Evolutionary conservation across 2,888 invertebrate genomes (phyloP).

Genomic region (Nephrocerus scutellatus): DNA sequence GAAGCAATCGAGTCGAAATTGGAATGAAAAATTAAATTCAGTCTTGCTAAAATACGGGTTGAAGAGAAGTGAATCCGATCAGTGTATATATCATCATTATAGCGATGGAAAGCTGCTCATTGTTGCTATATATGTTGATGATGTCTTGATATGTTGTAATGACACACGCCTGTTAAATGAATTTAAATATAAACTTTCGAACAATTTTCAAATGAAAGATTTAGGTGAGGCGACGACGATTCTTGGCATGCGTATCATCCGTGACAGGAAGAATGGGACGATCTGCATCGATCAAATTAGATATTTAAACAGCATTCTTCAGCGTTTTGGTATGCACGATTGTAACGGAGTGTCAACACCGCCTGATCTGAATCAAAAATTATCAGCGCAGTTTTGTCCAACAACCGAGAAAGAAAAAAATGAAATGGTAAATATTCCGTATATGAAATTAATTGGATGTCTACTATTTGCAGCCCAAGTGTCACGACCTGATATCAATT

Average conservation of each 20-base stretch:
- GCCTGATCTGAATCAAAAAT: constrained; percentile 19
- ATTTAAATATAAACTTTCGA: too few relatives aligned
- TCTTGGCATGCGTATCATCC: too few relatives aligned
- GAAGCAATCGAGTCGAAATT: constrained; percentile 20
- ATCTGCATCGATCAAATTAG: not conserved
- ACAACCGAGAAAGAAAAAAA: constrained; percentile 13
- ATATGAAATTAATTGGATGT: constrained; percentile 18
- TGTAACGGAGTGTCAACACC: constrained; percentile 16
- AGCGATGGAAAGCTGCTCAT: constrained; percentile 6
- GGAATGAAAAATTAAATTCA: constrained; percentile 17
- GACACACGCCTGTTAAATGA: too few relatives aligned
- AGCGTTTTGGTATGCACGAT: constrained; percentile 15
- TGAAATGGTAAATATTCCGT: constrained; percentile 19
- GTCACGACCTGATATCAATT: constrained; percentile 19
- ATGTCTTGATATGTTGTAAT: too few relatives aligned
- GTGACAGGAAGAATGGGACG: too few relatives aligned
- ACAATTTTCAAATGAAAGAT: too few relatives aligned
- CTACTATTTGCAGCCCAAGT: constrained; percentile 18
- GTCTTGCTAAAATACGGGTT: constrained; percentile 15
- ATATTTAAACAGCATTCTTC: constrained; percentile 11
- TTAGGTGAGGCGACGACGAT: too few relatives aligned
- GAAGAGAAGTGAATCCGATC: constrained; percentile 8
- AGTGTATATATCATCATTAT: constrained; percentile 13
- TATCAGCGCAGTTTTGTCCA: constrained; percentile 18
- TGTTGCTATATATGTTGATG: constrained; percentile 16